Base-by-base conservation (phyloP, 2,888 invertebrate species). In the Pheosia gnoma region DNA sequence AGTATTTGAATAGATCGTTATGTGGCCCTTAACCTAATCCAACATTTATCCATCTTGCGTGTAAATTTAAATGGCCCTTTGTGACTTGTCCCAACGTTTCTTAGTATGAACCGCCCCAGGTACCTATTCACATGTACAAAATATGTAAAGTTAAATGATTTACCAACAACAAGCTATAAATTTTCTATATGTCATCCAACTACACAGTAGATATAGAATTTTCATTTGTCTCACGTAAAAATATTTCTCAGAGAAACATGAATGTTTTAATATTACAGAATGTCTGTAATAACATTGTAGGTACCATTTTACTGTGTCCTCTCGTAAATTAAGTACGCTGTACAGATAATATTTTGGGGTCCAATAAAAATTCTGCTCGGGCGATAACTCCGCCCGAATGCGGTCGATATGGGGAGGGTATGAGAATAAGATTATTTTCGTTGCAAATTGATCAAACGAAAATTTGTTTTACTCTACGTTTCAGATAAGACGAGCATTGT, bases 1-100 rank as follows among this genome's bases (percentile, higher is more conserved):
- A 68, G 71, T 75, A 77, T 84, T 84, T 88, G 81, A 89, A 90
- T 89, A 82, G 86, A 82, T 90, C 88, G 86, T 90, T 89, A 85
- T 74, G 75, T 74, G 70, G 77, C 67, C 74, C 65, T 72, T 71
- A 71, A 74, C 74, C 74, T 74, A 76, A 72, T 74, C 72, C 72
- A 74, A 71, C 74, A 76, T 72, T 76, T 80, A 81, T 79, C 74
- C 72, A 75, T 80, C 78, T 76, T 71, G 78, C 65, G 74, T 78
- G 78, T 78, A 77, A 72, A 74, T 77, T 75, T 75, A 81, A 82
- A 87, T 82, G 82, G 83, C 81, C 81, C 85, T 86, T 87, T 89
- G 85, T 87, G 75, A 77, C 75, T 77, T 77, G 72, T 74, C 73
- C 73, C 70, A 68, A 64, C 61, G 65, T 56, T 66, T 66, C 66